Evolutionary conservation across 2,797 vertebrate species (phyloP), one percentile per base, ranked within the genome.

Genomic region (Sternarchorhynchus goeldii): DNA sequence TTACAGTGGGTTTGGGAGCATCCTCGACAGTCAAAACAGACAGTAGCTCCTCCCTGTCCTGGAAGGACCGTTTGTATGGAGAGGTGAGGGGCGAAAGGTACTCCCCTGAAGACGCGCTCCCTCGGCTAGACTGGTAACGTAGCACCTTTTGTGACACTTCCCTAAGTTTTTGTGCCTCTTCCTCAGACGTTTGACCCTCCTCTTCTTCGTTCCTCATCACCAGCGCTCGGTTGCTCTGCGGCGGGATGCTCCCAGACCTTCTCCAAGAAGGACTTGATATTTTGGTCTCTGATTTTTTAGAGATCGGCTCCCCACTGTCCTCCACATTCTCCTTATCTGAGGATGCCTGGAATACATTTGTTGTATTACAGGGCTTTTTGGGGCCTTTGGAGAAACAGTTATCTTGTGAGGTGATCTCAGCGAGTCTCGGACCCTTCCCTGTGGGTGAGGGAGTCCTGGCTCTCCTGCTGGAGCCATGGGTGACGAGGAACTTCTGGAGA

Each of bases 81-180:
- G 91, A 70, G 0, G 14, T 18, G 0, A 31, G 4, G 2, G 87
- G 57, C 10, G 80, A 67, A 18, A 68, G 63, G 0, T n/a, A 18
- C 39, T 93, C 93, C 2, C 5, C 82, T 0, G 92, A 93, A 0
- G 92, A 93, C 17, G 82, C 6, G 21, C 93, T 94, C 14, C 90
- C 71, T 5, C 83, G 88, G 63, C 87, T 93, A 25, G 78, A 92
- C 83, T 94, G 93, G 76, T 87, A 93, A 5, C 5, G 82, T 14
- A 94, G 80, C 73, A 94, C 90, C 10, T 88, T 93, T 82, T 80
- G 91, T 1, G 93, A 91, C 29, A 91, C 90, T 70, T 94, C 93
- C 5, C 93, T 90, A 78, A 94, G 63, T 78, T 83, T 93, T 77
- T 90, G 87, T n/a, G 88, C 93, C 69, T 94, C 93, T 69, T 91